Percentiles rank a stretch among this genome's conserved stretches.
Evolutionary conservation across 2,113 vertebrate species (phyloP).

Genomic region (Heliornis fulica): DNA sequence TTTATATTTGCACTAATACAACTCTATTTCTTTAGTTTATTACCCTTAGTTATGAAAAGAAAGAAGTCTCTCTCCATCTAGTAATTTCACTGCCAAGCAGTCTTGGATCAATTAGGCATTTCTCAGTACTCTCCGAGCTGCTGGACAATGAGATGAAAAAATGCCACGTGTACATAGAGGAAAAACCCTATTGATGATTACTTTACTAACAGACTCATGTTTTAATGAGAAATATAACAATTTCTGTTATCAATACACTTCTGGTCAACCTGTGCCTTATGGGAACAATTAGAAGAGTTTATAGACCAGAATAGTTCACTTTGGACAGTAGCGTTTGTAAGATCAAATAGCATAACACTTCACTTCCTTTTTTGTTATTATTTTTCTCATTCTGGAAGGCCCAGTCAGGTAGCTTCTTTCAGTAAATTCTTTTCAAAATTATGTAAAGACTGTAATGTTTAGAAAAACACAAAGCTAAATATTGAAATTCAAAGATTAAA

Average conservation of each 20-base stretch:
- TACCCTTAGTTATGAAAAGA: neutral
- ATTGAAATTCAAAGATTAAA: neutral
- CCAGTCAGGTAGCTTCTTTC: neutral
- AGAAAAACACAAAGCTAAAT: neutral
- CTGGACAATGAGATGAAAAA: neutral
- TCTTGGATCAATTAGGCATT: neutral
- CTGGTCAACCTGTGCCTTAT: neutral
- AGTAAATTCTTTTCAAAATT: neutral
- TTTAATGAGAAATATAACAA: too few species aligned
- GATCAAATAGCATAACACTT: neutral
- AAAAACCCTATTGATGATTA: neutral
- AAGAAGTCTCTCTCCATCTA: neutral
- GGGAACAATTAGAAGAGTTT: neutral
- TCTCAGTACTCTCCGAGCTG: neutral
- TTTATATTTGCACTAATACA: neutral
- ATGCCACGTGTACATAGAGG: fast-evolving
- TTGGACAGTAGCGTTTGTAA: neutral
- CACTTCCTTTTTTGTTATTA: neutral
- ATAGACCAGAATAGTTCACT: neutral
- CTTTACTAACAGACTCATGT: neutral
- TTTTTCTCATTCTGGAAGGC: neutral
- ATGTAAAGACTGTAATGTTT: neutral
- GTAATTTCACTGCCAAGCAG: neutral
- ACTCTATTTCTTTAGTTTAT: neutral
- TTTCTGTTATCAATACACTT: too few species aligned